Base-by-base conservation (phyloP, 2,113 vertebrate species). In the Haliaeetus leucogaster region DNA sequence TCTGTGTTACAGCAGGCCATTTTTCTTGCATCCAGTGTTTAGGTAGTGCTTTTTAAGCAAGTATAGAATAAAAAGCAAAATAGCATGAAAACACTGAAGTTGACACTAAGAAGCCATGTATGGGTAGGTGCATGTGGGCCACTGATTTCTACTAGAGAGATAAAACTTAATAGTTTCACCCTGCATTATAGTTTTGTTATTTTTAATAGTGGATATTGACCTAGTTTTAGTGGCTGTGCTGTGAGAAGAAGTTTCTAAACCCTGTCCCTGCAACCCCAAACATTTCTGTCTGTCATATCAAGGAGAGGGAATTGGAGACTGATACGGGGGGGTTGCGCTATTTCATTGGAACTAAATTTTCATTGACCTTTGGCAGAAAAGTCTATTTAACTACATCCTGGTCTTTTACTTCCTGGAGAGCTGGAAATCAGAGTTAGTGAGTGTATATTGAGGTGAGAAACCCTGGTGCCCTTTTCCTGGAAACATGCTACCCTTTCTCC, bases 381-480 rank as follows among this genome's bases (percentile, higher is more conserved):
- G 66, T 92, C 76, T 83, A 81, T 91, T 87, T 92, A 87, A 92
- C 42, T 79, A 26, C 53, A 94, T 70, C 21, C 70, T 66, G 58
- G 70, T 79, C 62, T 91, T 94, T 82, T 78, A 80, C 86, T 97
- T 96, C 82, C 89, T 74, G 56, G 50, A 88, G 91, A 58, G 82
- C 2, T 89, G 81, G 94, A 94, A 82, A 86, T 88, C 82, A 50
- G 59, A 96, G 83, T 86, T 95, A 96, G 93, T 93, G 90, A 94
- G 89, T 47, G 73, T 56, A 10, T 93, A 82, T 50, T 72, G 88
- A 97, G 92, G 82, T 92, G 91, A 95, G 87, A 96, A 95, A 92
- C 83, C 43, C 61, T 52, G 18, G 70, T 89, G 90, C 58, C 90
- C 74, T 96, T 95, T 94, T 76, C 89, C 83, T 86, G 90, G 85